A percentile compares a stretch with the other conserved stretches of the same genome.
These are phyloP conservation scores for Synanthedon tipuliformis DNA, from an alignment of 2,888 invertebrate species.

Conservation along the genomic window DNA sequence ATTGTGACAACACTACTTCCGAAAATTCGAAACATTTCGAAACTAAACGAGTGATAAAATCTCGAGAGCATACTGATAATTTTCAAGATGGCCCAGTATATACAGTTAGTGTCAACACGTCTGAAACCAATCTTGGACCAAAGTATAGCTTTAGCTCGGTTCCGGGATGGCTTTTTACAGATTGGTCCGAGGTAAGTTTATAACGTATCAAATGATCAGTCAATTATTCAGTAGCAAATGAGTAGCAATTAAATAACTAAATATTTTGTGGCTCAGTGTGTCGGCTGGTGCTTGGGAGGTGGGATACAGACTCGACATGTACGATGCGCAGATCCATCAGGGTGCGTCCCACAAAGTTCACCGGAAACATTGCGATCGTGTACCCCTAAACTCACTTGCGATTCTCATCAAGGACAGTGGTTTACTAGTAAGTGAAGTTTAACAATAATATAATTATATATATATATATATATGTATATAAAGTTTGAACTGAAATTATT, in stretches of 20 bases:
- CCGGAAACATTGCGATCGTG: constrained; percentile 75
- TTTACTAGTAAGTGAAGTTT: constrained; percentile 67
- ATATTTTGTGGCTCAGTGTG: constrained; percentile 63
- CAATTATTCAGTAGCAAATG: constrained; percentile 1
- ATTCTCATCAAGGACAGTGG: constrained; percentile 81
- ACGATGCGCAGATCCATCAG: constrained; percentile 76
- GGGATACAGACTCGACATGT: constrained; percentile 80
- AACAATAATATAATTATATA: too few relatives aligned
- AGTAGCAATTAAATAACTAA: too few relatives aligned
- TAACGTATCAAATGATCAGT: too few relatives aligned
- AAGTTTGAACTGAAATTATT: too few relatives aligned
- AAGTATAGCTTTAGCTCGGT: constrained; percentile 48
- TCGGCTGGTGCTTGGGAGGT: constrained; percentile 78
- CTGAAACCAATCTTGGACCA: constrained; percentile 44
- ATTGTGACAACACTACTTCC: constrained; percentile 24
- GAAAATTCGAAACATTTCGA: constrained; percentile 29
- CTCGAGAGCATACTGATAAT: constrained; percentile 38
- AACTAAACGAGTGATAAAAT: constrained; percentile 22
- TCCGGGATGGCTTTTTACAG: constrained; percentile 68
- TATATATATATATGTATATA: too few relatives aligned
- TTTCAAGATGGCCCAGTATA: constrained; percentile 55
- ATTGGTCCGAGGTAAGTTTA: constrained; percentile 67
- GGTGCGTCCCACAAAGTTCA: constrained; percentile 66
- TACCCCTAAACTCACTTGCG: constrained; percentile 72
- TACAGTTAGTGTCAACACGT: constrained; percentile 43